Conservation (phyloP, 2,888 invertebrate genomes). For the Tetragnatha montana region DNA sequence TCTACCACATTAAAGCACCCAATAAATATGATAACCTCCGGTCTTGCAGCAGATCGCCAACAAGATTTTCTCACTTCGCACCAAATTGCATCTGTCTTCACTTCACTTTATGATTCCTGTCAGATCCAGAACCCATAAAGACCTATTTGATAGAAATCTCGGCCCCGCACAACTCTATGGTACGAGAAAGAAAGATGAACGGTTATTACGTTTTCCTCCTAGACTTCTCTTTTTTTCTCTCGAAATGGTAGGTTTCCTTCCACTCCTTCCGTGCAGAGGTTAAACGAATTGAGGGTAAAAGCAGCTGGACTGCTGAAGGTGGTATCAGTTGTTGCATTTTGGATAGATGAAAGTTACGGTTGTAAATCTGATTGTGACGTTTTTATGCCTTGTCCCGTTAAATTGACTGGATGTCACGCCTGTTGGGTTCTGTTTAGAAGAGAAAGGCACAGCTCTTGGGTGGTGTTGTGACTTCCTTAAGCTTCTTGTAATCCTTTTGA, state of each 20-base stretch:
- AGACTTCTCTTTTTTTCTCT: neutral
- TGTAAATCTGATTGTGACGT: neutral
- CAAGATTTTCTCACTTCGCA: constrained; percentile 34
- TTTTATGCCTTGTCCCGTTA: neutral
- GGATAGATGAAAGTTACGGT: neutral
- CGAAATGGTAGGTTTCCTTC: neutral
- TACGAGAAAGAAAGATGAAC: constrained; percentile 43
- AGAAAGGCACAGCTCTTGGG: no score
- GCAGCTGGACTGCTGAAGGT: neutral
- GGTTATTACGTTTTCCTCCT: constrained; percentile 19
- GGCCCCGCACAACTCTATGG: neutral
- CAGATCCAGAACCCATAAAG: constrained; percentile 35
- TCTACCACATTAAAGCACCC: no score
- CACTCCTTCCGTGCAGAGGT: neutral
- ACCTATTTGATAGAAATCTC: constrained; percentile 10
- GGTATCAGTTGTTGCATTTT: no score
- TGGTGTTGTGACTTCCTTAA: no score
- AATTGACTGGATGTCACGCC: neutral
- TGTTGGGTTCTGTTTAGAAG: no score
- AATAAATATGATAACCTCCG: neutral
- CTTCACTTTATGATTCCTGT: constrained; percentile 24
- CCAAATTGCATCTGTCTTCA: constrained; percentile 51
- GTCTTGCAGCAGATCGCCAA: neutral
- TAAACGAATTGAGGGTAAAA: neutral
- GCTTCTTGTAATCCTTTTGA: no score